phyloP scores from a whole-genome alignment of 2,113 vertebrate genomes.

The Pipra filicauda region DNA sequence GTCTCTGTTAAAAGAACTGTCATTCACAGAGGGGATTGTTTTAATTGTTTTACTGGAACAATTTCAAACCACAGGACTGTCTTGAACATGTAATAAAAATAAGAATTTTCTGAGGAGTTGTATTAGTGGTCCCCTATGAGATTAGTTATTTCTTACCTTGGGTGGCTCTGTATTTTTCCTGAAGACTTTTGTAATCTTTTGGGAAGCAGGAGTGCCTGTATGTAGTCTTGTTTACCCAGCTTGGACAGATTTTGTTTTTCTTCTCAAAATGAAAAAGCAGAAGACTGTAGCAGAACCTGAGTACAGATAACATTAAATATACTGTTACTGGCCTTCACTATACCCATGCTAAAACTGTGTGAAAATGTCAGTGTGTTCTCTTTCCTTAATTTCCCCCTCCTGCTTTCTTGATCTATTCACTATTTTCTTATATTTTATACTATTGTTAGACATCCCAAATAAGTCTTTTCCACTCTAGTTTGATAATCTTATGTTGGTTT shows the following conservation, averaged over 20 bases:
- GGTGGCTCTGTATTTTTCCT: not conserved
- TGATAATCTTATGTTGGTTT: not conserved
- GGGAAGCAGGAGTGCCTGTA: not conserved
- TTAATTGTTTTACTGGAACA: not conserved
- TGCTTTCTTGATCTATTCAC: not conserved
- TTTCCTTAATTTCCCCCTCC: not conserved
- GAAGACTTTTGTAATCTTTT: not conserved
- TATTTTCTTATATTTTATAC: not conserved
- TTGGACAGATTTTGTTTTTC: not conserved
- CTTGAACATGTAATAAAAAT: slow-evolving; percentile 7
- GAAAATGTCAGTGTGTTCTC: not conserved
- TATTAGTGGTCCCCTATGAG: not conserved
- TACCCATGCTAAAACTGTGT: not conserved
- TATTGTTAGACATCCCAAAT: not conserved
- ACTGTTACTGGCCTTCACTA: not conserved
- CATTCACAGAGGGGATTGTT: not conserved
- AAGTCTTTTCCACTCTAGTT: not conserved
- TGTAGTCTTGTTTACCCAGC: not conserved
- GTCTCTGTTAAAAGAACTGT: not conserved
- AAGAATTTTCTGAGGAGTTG: not conserved
- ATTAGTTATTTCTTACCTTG: not conserved
- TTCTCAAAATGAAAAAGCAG: not conserved
- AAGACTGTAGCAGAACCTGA: not conserved
- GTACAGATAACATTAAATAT: not conserved
- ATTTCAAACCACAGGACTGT: not conserved